These are phyloP conservation scores for Macheiramphus alcinus DNA, from an alignment of 2,113 vertebrate species.

Conservation along the genomic window DNA sequence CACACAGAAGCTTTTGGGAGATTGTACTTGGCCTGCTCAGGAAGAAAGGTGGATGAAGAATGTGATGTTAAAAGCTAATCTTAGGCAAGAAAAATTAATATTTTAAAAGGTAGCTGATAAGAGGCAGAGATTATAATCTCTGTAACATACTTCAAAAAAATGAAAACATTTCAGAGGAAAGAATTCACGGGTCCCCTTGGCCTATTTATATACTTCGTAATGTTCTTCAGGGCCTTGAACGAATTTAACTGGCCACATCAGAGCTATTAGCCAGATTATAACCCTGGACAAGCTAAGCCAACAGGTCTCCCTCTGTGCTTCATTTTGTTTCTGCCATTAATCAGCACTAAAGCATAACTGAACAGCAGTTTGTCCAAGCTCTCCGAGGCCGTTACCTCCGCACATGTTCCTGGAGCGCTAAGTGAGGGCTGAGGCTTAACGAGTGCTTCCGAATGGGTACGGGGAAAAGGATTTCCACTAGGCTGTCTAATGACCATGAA, in stretches of 20 bases:
- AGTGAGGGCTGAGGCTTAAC: neutral
- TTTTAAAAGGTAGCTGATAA: neutral
- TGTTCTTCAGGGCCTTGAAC: neutral
- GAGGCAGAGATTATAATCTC: neutral
- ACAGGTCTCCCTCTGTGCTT: neutral
- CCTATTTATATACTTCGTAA: neutral
- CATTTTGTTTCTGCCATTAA: neutral
- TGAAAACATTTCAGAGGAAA: neutral
- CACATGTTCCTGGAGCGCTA: neutral
- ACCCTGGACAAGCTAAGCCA: neutral
- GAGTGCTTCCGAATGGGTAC: neutral
- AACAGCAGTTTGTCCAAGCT: neutral
- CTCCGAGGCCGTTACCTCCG: fast-evolving
- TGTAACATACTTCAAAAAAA: neutral
- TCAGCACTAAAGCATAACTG: neutral
- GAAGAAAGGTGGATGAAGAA: neutral
- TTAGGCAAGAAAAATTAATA: neutral
- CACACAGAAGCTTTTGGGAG: neutral
- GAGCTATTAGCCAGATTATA: neutral
- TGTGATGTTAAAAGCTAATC: neutral
- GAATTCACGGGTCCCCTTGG: neutral
- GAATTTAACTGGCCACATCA: neutral
- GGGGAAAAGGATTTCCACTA: neutral
- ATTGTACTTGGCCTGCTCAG: neutral
- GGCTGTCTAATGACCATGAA: neutral